Conservation (phyloP, 2,113 vertebrate genomes). For the Leuciscus idus region DNA sequence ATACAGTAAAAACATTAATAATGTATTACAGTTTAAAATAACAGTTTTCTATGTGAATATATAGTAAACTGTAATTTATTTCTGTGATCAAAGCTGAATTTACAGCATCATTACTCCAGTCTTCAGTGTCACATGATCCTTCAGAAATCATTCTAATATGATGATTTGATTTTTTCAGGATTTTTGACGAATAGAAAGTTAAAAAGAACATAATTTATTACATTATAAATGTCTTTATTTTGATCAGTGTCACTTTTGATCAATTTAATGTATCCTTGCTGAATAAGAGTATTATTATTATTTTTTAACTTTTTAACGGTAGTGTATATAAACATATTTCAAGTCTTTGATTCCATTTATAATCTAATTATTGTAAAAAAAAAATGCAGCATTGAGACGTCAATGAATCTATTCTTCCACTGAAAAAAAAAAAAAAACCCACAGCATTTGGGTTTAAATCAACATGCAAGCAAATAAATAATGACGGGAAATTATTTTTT, state of each 20-base stretch:
- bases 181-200: not conserved
- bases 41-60: not conserved
- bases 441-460: not conserved
- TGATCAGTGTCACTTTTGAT: no score
- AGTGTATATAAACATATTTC: no score
- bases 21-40: not conserved
- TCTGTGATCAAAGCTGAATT: not conserved
- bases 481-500: not conserved
- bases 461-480: not conserved
- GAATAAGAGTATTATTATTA: not conserved
- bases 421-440: not conserved
- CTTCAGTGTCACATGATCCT: not conserved
- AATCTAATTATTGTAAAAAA: not conserved
- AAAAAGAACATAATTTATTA: not conserved
- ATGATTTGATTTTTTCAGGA: not conserved
- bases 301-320: no score
- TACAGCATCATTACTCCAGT: not conserved
- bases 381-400: not conserved
- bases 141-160: not conserved
- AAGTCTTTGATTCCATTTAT: no score
- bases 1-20: not conserved
- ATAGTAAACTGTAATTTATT: not conserved
- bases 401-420: not conserved
- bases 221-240: not conserved
- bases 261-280: not conserved